phyloP scores from a whole-genome alignment of 2,797 vertebrate genomes.

The Tinamus major region DNA sequence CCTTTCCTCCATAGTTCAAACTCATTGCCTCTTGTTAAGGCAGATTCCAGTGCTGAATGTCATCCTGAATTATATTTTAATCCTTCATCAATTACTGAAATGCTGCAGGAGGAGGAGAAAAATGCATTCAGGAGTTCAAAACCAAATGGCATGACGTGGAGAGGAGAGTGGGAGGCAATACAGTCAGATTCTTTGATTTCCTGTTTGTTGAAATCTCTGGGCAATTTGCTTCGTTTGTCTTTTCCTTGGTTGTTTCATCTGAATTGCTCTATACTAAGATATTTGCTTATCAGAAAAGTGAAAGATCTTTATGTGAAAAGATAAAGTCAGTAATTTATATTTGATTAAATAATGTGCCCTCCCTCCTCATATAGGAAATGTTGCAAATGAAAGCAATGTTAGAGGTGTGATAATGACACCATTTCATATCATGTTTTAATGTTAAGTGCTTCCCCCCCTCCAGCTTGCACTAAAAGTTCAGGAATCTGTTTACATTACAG shows the following conservation, averaged over 20 bases:
- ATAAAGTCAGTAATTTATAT: neutral
- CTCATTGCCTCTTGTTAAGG: constrained; percentile 51
- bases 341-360: neutral
- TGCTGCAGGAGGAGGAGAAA: constrained; percentile 51
- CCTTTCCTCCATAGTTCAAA: neutral
- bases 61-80: constrained; percentile 63
- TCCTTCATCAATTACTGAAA: constrained; percentile 61
- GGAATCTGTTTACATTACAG: constrained; percentile 8
- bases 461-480: neutral
- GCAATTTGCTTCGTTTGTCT: neutral
- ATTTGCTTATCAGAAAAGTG: constrained; percentile 1
- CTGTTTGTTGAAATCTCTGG: neutral
- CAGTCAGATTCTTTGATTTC: neutral
- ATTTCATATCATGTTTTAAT: neutral
- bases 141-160: neutral
- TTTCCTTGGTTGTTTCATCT: neutral
- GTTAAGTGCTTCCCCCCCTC: no score
- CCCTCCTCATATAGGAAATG: neutral
- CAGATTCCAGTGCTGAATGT: constrained; percentile 53
- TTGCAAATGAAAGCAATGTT: neutral
- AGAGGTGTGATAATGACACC: neutral
- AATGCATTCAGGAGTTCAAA: constrained; percentile 28
- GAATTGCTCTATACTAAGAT: neutral
- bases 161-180: neutral
- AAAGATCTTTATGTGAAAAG: neutral